Conservation (phyloP, 2,797 vertebrate species). For the Macropus fuliginosus region DNA sequence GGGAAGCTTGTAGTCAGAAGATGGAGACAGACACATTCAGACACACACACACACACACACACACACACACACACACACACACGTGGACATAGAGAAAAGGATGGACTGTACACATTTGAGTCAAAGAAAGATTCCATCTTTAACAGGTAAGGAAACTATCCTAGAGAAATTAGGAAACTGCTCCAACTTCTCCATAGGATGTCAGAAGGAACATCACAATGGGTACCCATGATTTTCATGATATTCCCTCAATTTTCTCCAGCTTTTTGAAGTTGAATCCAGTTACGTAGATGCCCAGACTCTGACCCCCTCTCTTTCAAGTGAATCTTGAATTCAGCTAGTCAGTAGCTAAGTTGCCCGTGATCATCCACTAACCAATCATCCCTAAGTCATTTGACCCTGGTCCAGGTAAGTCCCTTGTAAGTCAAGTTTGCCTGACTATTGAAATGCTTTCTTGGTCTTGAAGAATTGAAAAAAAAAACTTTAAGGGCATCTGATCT, state of each 20-base stretch:
- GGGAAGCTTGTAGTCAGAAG: neutral
- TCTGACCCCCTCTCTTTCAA: constrained; percentile 67
- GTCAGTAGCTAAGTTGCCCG: constrained; percentile 82
- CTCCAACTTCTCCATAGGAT: neutral
- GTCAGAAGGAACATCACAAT: neutral
- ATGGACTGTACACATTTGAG: neutral
- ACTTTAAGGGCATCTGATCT: neutral
- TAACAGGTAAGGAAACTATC: neutral
- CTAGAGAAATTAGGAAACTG: neutral
- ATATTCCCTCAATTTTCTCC: neutral
- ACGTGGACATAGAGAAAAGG: neutral
- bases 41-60: too few species aligned
- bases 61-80: too few species aligned
- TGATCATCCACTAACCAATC: constrained; percentile 79
- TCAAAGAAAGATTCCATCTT: neutral
- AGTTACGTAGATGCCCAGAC: neutral
- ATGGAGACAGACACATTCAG: neutral
- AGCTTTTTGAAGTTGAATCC: neutral
- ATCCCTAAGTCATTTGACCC: constrained; percentile 84
- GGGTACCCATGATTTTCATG: neutral
- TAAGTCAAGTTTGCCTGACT: neutral
- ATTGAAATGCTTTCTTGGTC: neutral
- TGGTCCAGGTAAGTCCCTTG: constrained; percentile 75
- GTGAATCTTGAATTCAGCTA: constrained; percentile 79
- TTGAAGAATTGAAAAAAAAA: neutral